phyloP scores from a whole-genome alignment of 2,888 invertebrate species.

The Geophilus truncorum region DNA sequence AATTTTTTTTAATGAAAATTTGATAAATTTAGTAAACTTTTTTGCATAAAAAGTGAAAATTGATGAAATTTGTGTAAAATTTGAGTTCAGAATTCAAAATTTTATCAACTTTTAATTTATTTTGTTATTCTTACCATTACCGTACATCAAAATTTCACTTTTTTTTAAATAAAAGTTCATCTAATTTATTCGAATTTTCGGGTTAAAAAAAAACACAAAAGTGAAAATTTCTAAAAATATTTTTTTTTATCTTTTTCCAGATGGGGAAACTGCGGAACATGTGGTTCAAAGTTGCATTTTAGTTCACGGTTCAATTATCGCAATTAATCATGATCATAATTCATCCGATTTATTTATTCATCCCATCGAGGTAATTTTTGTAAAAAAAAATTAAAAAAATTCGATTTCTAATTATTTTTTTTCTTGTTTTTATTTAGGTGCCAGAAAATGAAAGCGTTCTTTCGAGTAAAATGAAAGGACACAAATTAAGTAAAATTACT shows the following conservation, averaged over 20 bases:
- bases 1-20: too few species aligned
- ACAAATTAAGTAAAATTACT: neutral
- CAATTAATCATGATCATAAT: neutral
- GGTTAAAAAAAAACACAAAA: too few species aligned
- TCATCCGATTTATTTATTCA: neutral
- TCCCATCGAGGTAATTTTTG: neutral
- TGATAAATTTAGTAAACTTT: too few species aligned
- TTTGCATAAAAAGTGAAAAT: too few species aligned
- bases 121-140: neutral
- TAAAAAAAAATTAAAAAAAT: too few species aligned
- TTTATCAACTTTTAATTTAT: neutral
- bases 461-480: neutral
- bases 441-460: neutral
- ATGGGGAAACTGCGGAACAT: neutral
- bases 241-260: neutral
- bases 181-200: too few species aligned
- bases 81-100: too few species aligned
- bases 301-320: neutral
- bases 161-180: too few species aligned
- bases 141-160: too few species aligned
- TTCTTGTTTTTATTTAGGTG: neutral
- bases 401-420: too few species aligned
- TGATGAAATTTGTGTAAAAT: too few species aligned
- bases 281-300: neutral
- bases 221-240: neutral